Conservation (phyloP, 2,113 vertebrate genomes). For the Gnathonemus echidnorhynchus region DNA sequence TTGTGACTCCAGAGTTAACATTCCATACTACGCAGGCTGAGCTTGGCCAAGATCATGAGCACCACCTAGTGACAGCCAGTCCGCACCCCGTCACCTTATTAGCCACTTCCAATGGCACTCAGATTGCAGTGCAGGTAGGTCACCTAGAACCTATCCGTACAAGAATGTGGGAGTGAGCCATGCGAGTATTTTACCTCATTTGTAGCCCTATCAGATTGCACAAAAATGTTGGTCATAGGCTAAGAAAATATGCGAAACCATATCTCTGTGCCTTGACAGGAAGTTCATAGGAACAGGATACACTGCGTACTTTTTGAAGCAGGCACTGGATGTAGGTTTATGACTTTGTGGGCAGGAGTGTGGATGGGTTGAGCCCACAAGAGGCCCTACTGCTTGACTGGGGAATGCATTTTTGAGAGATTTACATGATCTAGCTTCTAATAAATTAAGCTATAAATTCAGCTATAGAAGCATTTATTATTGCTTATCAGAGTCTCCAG, state of each 20-base stretch:
- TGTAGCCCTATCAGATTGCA: neutral
- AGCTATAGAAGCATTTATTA: neutral
- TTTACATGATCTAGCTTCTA: slow-evolving; percentile 9
- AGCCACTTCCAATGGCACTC: slow-evolving; percentile 95
- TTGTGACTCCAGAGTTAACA: slow-evolving; percentile 90
- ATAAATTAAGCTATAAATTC: neutral
- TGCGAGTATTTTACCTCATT: neutral
- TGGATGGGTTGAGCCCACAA: neutral
- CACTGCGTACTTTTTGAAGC: neutral
- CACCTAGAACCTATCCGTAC: neutral
- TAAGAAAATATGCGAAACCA: neutral
- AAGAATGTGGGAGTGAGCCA: neutral
- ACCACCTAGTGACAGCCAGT: slow-evolving; percentile 71
- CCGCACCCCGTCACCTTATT: slow-evolving; percentile 85
- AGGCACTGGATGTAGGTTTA: neutral
- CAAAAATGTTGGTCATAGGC: neutral
- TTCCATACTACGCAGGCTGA: slow-evolving; percentile 84
- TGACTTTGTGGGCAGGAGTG: neutral
- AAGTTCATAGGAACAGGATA: slow-evolving; percentile 10
- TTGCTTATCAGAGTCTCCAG: slow-evolving; percentile 10
- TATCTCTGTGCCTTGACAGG: neutral
- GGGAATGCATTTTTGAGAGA: neutral
- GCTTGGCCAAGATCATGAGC: slow-evolving; percentile 80
- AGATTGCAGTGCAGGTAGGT: slow-evolving; percentile 94
- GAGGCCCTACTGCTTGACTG: neutral